Base-by-base conservation (phyloP, 2,797 vertebrate genomes). In the Diplodus puntazzo region DNA sequence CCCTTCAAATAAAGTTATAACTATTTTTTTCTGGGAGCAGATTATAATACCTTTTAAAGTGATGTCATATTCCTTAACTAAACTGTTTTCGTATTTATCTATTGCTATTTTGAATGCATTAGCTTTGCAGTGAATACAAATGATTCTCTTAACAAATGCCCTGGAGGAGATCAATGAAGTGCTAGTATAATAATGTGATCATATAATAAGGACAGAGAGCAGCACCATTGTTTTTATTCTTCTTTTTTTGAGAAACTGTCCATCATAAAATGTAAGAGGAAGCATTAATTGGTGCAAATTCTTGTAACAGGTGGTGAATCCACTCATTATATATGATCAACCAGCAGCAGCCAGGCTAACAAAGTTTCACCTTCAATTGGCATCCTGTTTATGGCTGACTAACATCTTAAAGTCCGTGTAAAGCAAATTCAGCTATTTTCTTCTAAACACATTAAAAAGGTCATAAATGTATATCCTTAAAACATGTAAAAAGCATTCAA, bases 271-370 rank as follows among this genome's bases (percentile, higher is more conserved):
- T 6, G 14, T 30, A 53, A 61, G 49, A 49, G 49, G 50, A 66
- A 25, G 17, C 11, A 20, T 20, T 21, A 49, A 73, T 14, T 3
- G n/a, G 4, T 20, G 59, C n/a, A 59, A 65, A 54, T 16, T 49
- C 21, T 21, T 48, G 60, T 23, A 69, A 58, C 5, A 49, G 27
- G 58, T 42, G 13, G 42, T 61, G 66, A 75, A 43, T 14, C 18
- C 14, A 18, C 46, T 64, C 11, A 57, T 20, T 16, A 16, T 65
- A n/a, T 8, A 39, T 53, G 65, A 74, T 73, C 42, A 79, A 77
- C 27, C 43, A 11, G 30, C 34, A 14, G n/a, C 66, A 42, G 23
- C 42, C 58, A 46, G 2, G 49, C 34, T 27, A 18, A 30, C 65
- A 42, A 7, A 64, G 25, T 58, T 39, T 42, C 71, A 52, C 34